Evolutionary conservation across 2,113 vertebrate species (phyloP).

Genomic region (Varanus salvator): DNA sequence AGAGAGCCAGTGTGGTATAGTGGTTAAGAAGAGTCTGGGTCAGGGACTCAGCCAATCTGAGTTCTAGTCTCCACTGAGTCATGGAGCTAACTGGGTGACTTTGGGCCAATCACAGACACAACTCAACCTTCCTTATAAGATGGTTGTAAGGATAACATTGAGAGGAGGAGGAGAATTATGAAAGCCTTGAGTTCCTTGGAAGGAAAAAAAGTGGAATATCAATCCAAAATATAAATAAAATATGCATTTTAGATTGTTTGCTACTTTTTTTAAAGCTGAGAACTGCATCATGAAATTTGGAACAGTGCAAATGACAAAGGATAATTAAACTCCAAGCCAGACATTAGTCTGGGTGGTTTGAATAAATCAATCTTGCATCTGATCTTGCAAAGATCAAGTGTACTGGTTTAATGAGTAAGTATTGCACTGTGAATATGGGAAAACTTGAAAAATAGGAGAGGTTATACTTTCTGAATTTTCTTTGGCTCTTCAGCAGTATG

Average conservation of each 20-base stretch:
- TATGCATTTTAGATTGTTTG: not conserved
- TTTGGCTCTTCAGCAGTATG: fast-evolving
- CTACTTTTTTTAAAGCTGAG: not conserved
- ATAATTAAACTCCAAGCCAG: not conserved
- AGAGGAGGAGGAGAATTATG: too few species aligned
- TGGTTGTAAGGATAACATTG: too few species aligned
- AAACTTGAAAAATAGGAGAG: not conserved
- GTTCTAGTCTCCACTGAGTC: too few species aligned
- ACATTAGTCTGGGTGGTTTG: not conserved
- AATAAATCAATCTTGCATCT: not conserved
- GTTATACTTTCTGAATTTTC: conserved; percentile 9
- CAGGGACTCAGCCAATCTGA: too few species aligned
- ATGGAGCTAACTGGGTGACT: too few species aligned
- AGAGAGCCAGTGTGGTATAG: too few species aligned
- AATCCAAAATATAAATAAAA: not conserved
- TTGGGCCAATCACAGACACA: too few species aligned
- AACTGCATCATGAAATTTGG: not conserved
- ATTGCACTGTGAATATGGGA: not conserved
- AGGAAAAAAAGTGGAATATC: too few species aligned
- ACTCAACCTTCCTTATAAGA: too few species aligned
- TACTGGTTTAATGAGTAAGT: not conserved
- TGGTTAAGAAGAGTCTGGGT: too few species aligned
- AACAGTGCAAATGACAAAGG: not conserved
- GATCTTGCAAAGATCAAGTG: not conserved
- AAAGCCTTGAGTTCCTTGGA: too few species aligned